phyloP scores from a whole-genome alignment of 2,113 vertebrate species.

The Pangasianodon gigas region DNA sequence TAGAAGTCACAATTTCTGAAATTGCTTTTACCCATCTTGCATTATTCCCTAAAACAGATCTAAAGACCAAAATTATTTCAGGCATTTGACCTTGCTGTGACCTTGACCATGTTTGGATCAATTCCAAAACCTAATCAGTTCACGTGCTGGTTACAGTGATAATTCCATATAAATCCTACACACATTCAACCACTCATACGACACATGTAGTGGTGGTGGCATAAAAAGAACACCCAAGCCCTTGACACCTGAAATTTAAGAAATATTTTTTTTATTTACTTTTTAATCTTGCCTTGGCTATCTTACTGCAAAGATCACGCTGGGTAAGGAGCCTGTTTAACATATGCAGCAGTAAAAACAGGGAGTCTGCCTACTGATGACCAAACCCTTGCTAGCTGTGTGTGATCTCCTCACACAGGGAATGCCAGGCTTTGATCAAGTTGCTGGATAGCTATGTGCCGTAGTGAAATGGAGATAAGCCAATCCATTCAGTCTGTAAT shows the following conservation, averaged over 20 bases:
- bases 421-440: neutral
- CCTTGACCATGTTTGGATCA: neutral
- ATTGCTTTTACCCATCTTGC: constrained; percentile 8
- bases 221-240: neutral
- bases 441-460: neutral
- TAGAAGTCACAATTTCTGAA: constrained; percentile 14
- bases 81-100: neutral
- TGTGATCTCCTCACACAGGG: neutral
- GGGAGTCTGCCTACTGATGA: neutral
- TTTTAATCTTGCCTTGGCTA: neutral
- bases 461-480: neutral
- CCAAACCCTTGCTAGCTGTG: neutral
- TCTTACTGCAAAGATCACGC: neutral
- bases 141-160: neutral
- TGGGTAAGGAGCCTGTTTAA: too few species aligned
- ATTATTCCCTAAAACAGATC: constrained; percentile 7
- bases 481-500: neutral
- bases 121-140: neutral
- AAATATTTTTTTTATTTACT: neutral
- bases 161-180: neutral
- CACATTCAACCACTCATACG: too few species aligned
- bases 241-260: neutral
- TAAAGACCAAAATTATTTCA: neutral
- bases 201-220: neutral
- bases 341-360: neutral